Evolutionary conservation across 2,888 invertebrate genomes (phyloP).

Genomic region (Archaeoteleia sp.): DNA sequence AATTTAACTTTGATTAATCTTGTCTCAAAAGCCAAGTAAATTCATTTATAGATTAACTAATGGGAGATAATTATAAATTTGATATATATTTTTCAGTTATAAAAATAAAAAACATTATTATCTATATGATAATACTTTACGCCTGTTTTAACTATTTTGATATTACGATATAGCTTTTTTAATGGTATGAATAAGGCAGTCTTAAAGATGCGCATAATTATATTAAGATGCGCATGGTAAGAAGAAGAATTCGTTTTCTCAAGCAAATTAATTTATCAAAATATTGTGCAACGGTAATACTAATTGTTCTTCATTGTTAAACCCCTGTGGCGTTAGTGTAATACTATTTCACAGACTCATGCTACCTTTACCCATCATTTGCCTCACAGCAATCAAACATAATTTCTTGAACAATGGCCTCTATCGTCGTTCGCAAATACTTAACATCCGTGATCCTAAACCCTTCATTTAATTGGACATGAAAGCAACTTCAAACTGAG

Average conservation of each 20-base stretch:
- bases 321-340: neutral
- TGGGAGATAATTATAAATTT: too few relatives aligned
- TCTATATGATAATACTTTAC: too few relatives aligned
- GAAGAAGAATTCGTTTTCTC: neutral
- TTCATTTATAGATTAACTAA: too few relatives aligned
- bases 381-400: conserved; percentile 3
- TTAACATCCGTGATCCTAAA: conserved; percentile 3
- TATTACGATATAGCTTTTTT: too few relatives aligned
- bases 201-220: too few relatives aligned
- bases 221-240: neutral
- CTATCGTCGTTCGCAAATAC: neutral
- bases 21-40: too few relatives aligned
- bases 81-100: too few relatives aligned
- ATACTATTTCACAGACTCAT: neutral
- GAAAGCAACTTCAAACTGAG: neutral
- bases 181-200: too few relatives aligned
- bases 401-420: neutral
- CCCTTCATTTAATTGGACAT: conserved; percentile 2
- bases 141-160: too few relatives aligned
- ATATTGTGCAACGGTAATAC: neutral
- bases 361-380: neutral
- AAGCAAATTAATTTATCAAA: neutral
- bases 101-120: too few relatives aligned
- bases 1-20: too few relatives aligned
- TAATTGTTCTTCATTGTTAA: conserved; percentile 1